Base-by-base conservation (phyloP, 2,888 invertebrate genomes). In the Copidosoma aretas region DNA sequence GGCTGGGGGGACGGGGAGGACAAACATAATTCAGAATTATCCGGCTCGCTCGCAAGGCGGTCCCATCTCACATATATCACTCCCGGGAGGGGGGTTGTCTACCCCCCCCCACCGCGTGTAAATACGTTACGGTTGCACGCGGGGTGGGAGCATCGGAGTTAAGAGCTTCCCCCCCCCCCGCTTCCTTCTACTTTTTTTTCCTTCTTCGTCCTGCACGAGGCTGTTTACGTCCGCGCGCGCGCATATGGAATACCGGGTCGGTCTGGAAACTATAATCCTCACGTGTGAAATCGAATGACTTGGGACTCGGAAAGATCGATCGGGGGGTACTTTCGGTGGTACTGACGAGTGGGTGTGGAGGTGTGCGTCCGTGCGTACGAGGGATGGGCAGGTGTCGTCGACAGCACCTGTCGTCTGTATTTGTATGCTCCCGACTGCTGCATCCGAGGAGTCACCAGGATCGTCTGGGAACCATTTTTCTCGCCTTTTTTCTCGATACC, bases 21-120 rank as follows among this genome's bases (percentile, higher is more conserved):
- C 79, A 78, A 76, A 78, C 81, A 82, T 82, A 81, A 82, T 81
- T 82, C 80, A 81, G 82, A 81, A 82, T 82, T 82, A 82, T 81
- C 80, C 80, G 74, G 15, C 22, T 57, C 61, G 58, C 64, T 61
- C 63, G 76, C 76, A 75, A 77, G 78, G 75, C 78, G 76, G 76
- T 75, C 76, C 75, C 74, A 72, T 78, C 77, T 77, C 78, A 76
- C 80, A 80, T 82, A 80, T 79, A 80, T 82, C 81, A 82, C 75
- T 78, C 68, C 56, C 46, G 65, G 60, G 75, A 74, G 77, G 77
- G 74, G 79, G 77, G 78, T 74, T 76, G 77, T 78, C 76, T n/a
- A n/a, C 70, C 62, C 32, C 32, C 32, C 32, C 32, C 32, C 32
- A 5, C 32, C 32, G n/a, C n/a, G n/a, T 32, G 32, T 32, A 32